Evolutionary conservation across 2,113 vertebrate genomes (phyloP).

Genomic region (Odocoileus virginianus): DNA sequence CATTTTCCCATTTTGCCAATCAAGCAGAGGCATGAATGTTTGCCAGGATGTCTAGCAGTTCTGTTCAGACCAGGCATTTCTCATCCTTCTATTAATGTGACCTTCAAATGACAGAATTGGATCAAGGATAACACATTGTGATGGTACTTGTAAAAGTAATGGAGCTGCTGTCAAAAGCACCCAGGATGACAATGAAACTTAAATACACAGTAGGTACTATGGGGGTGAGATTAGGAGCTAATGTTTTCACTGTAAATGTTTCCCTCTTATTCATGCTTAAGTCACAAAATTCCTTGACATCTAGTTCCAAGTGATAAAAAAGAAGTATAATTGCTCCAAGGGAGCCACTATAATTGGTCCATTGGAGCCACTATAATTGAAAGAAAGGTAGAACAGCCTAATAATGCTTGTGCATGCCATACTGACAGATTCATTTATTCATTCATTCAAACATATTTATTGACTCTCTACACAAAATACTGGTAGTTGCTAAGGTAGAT

Average conservation of each 20-base stretch:
- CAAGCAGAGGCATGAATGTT: constrained; percentile 24
- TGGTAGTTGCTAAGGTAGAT: not conserved
- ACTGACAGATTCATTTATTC: not conserved
- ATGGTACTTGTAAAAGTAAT: constrained; percentile 46
- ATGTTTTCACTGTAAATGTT: not conserved
- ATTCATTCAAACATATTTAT: not conserved
- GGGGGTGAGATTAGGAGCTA: not conserved
- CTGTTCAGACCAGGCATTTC: not conserved
- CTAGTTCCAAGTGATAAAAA: not conserved
- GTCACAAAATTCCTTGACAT: not conserved
- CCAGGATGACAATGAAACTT: not conserved
- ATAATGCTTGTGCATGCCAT: not conserved
- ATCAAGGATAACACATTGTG: constrained; percentile 57
- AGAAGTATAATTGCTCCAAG: not conserved
- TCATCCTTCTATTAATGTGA: constrained; percentile 26
- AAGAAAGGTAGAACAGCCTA: not conserved
- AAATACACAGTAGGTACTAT: not conserved
- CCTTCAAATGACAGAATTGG: constrained; percentile 62
- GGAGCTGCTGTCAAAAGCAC: constrained; percentile 45
- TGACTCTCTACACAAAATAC: not conserved
- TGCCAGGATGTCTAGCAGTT: not conserved
- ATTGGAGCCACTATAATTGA: not conserved
- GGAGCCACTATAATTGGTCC: not conserved
- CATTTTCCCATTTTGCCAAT: constrained; percentile 48
- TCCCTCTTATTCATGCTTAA: not conserved